phyloP scores from a whole-genome alignment of 2,797 vertebrate species.

The Ciconia nigra region DNA sequence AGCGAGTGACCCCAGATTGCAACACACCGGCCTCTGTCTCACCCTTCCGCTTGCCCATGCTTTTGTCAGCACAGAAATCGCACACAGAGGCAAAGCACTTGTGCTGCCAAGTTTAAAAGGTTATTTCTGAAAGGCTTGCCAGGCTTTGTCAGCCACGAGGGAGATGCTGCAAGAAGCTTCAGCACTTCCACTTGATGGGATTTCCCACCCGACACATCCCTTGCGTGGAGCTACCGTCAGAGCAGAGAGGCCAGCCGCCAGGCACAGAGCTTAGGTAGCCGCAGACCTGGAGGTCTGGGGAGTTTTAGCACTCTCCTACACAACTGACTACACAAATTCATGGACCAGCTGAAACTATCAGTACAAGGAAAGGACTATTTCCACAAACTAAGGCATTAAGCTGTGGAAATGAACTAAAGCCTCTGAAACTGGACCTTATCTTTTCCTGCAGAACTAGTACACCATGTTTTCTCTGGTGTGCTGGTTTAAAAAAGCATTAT shows the following conservation, averaged over 20 bases:
- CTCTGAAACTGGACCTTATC: neutral
- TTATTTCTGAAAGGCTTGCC: neutral
- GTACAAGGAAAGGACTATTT: neutral
- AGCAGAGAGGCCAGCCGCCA: accelerated
- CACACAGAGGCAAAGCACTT: neutral
- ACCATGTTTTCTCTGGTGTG: neutral
- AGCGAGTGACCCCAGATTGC: neutral
- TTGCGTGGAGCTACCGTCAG: accelerated
- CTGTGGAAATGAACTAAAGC: neutral
- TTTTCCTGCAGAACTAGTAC: neutral
- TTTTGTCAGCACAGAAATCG: neutral
- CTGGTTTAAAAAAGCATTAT: neutral
- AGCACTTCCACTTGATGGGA: neutral
- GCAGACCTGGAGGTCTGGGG: neutral
- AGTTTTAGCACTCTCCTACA: neutral
- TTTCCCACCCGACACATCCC: neutral
- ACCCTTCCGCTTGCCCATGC: neutral
- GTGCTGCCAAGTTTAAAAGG: neutral
- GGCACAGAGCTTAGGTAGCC: neutral
- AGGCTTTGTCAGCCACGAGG: neutral
- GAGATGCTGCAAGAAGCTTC: neutral
- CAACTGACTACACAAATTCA: neutral
- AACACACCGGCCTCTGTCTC: accelerated
- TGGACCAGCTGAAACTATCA: neutral
- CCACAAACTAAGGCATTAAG: neutral